phyloP scores from a whole-genome alignment of 2,888 invertebrate species.

The Synanthedon myopaeformis region DNA sequence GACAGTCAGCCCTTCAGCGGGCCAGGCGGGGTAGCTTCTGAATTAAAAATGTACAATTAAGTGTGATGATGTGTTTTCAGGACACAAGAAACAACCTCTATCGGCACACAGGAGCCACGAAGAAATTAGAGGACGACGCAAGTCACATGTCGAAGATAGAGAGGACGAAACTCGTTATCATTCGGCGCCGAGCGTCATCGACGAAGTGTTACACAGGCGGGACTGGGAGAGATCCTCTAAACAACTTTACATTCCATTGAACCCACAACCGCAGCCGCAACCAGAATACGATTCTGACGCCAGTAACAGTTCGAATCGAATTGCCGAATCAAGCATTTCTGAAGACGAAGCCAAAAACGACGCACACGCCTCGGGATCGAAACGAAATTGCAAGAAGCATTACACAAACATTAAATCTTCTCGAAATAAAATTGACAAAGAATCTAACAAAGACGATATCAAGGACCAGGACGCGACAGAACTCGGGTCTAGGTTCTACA shows the following conservation, averaged over 20 bases:
- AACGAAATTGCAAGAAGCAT: constrained; percentile 47
- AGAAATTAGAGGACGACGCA: constrained; percentile 39
- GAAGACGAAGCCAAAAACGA: constrained; percentile 9
- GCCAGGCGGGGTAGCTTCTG: no score
- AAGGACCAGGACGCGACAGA: constrained; percentile 50
- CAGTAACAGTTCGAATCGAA: constrained; percentile 20
- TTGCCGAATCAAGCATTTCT: constrained; percentile 26
- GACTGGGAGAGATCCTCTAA: constrained; percentile 54
- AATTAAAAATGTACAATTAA: no score
- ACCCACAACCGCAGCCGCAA: constrained; percentile 12
- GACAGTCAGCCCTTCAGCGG: no score
- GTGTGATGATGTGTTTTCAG: constrained; percentile 13
- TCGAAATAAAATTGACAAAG: constrained; percentile 25
- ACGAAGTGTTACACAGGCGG: constrained; percentile 51
- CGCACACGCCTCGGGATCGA: constrained; percentile 11
- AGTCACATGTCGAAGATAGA: constrained; percentile 24
- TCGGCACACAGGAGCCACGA: constrained; percentile 54
- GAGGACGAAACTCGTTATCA: constrained; percentile 40
- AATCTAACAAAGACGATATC: constrained; percentile 27
- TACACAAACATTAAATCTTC: constrained; percentile 54
- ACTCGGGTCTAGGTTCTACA: constrained; percentile 32
- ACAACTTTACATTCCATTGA: constrained; percentile 48
- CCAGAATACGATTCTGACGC: constrained; percentile 15
- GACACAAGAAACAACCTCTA: constrained; percentile 33
- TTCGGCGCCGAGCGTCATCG: constrained; percentile 57